Percentiles rank a stretch among this genome's conserved stretches.
Conservation (phyloP, 2,797 vertebrate genomes). For the Adelosebastes latens region DNA sequence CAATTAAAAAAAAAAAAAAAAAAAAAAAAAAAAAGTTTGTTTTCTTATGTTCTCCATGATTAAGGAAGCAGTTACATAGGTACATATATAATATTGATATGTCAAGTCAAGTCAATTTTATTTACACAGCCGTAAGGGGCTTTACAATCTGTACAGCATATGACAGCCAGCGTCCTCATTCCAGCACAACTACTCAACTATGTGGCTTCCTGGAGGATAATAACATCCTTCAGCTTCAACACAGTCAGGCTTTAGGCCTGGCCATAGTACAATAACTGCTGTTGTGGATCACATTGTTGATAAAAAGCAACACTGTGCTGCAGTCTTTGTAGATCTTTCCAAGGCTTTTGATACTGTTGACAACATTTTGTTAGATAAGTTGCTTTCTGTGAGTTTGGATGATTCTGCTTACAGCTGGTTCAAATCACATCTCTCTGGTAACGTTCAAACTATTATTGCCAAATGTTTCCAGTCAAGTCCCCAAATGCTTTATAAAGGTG, state of each 20-base stretch:
- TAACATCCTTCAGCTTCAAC: too few species aligned
- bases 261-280: neutral
- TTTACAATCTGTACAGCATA: neutral
- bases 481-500: too few species aligned
- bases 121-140: too few species aligned
- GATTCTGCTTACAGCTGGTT: neutral
- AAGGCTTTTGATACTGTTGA: neutral
- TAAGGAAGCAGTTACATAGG: neutral
- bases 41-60: neutral
- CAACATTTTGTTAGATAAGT: neutral
- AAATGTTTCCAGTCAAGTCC: neutral
- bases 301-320: neutral
- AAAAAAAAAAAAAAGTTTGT: too few species aligned
- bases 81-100: neutral
- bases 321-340: neutral
- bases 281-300: neutral
- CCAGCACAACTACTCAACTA: neutral
- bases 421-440: neutral
- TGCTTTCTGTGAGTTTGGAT: neutral
- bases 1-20: too few species aligned
- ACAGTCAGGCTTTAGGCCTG: neutral
- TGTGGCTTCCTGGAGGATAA: neutral
- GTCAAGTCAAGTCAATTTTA: too few species aligned
- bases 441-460: neutral
- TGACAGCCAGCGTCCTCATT: neutral